Evolutionary conservation across 64 coral and sea anemone genomes (phyloP).

Genomic region (Anthopleura sola): DNA sequence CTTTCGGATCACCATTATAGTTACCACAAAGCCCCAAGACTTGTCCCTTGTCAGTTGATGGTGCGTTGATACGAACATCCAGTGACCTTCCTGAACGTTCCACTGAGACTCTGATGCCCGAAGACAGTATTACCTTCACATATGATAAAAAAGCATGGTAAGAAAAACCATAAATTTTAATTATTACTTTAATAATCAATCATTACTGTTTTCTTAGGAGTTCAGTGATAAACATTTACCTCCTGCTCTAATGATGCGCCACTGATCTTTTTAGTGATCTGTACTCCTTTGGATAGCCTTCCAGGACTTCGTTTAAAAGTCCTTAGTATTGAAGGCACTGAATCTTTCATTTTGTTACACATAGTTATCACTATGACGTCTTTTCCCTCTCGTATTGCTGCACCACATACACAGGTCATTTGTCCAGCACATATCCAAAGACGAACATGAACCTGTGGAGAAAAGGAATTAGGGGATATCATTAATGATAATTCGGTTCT

Average conservation of each 20-base stretch:
- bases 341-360: background rate
- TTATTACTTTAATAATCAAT: too few relatives aligned
- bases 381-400: background rate
- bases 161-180: too few relatives aligned
- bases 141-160: too few relatives aligned
- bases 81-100: background rate
- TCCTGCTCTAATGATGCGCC: background rate
- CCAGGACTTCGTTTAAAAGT: background rate
- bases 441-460: background rate
- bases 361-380: background rate
- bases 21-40: slow-evolving; percentile 1
- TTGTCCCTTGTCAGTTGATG: background rate
- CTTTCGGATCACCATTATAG: background rate
- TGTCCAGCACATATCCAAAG: background rate
- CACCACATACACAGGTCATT: background rate
- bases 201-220: too few relatives aligned
- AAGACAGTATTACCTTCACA: background rate
- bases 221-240: background rate
- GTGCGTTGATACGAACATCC: background rate
- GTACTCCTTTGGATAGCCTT: background rate
- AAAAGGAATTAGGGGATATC: background rate
- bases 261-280: background rate
- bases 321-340: background rate
- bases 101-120: background rate
- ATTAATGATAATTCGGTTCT: too few relatives aligned